Evolutionary conservation across 2,113 vertebrate genomes (phyloP).

Genomic region (Neodontobutis hainanensis): DNA sequence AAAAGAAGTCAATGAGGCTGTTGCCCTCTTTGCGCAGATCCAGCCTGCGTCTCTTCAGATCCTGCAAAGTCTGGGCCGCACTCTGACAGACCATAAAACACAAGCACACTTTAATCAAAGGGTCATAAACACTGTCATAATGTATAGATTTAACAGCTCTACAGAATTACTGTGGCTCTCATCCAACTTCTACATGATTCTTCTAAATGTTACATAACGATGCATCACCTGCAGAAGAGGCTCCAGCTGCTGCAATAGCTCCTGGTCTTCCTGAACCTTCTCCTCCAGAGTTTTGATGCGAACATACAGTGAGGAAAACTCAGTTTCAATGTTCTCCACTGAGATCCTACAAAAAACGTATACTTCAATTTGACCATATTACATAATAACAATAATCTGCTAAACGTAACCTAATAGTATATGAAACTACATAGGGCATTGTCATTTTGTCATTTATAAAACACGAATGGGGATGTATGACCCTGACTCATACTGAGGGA

Average conservation of each 20-base stretch:
- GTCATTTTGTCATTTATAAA: no score
- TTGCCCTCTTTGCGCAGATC: conserved; percentile 87
- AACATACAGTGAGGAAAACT: conserved; percentile 85
- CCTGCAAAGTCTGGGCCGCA: conserved; percentile 83
- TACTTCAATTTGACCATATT: neutral
- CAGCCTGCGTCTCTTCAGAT: conserved; percentile 83
- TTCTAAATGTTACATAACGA: conserved; percentile 11
- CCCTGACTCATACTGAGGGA: neutral
- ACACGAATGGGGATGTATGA: no score
- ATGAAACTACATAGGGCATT: no score
- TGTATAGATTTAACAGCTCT: conserved; percentile 37
- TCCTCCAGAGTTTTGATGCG: conserved; percentile 87
- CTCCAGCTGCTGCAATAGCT: conserved; percentile 87
- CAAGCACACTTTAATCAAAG: conserved; percentile 9
- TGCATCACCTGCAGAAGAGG: conserved; percentile 88
- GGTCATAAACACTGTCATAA: conserved; percentile 2
- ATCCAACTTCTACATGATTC: conserved; percentile 22
- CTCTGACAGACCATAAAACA: conserved; percentile 73
- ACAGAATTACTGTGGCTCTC: conserved; percentile 14
- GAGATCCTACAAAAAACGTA: conserved; percentile 83
- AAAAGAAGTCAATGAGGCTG: conserved; percentile 95
- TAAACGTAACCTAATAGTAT: no score
- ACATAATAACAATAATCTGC: neutral
- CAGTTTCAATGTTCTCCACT: conserved; percentile 88
- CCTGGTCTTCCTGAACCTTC: conserved; percentile 84